Percentiles rank a stretch among this genome's conserved stretches.
phyloP scores from a whole-genome alignment of 2,888 invertebrate genomes.

The Prenolepis imparis region DNA sequence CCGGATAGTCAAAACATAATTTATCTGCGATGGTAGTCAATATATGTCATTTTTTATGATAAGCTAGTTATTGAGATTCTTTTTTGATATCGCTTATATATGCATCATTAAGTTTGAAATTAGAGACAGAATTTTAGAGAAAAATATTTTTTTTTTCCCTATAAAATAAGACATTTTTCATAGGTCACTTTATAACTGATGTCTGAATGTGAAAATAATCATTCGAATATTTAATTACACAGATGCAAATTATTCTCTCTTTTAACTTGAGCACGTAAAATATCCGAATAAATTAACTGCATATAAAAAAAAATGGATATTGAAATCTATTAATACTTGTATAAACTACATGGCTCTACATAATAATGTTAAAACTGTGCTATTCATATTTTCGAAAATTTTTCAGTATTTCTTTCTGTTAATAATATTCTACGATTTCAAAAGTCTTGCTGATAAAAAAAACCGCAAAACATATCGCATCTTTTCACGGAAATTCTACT shows the following conservation, averaged over 20 bases:
- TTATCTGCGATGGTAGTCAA: background rate
- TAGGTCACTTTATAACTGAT: background rate
- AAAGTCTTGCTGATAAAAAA: background rate
- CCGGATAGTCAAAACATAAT: background rate
- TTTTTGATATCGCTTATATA: background rate
- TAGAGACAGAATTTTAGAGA: background rate
- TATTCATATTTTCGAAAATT: background rate
- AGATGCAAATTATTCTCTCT: background rate
- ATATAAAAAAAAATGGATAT: background rate
- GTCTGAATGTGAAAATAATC: background rate
- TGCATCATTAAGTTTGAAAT: background rate
- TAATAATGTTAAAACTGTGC: background rate
- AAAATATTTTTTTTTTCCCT: background rate
- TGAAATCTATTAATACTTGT: background rate
- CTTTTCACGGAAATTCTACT: background rate
- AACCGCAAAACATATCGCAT: background rate
- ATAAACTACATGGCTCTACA: background rate
- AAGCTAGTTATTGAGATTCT: background rate
- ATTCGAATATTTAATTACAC: background rate
- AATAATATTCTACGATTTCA: background rate
- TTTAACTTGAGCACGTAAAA: background rate
- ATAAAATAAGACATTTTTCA: background rate
- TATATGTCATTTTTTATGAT: constrained; percentile 12
- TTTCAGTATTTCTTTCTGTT: background rate
- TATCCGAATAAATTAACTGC: background rate